phyloP scores from a whole-genome alignment of 2,113 vertebrate genomes.

The Lates calcarifer region DNA sequence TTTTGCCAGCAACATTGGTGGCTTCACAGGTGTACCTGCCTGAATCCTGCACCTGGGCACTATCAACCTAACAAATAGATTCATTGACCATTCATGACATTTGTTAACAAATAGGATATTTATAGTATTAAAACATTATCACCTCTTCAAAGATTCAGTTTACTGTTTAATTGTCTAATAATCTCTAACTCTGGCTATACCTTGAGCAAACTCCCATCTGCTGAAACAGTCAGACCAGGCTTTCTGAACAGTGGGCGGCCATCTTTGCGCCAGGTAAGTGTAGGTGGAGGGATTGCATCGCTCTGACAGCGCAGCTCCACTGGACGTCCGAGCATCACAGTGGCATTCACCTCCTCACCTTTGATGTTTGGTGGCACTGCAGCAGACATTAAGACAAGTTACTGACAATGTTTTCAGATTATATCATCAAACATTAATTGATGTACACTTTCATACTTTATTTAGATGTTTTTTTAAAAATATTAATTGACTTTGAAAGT shows the following conservation, averaged over 20 bases:
- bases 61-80: slow-evolving; percentile 85
- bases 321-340: slow-evolving; percentile 84
- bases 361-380: slow-evolving; percentile 95
- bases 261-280: slow-evolving; percentile 91
- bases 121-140: background rate
- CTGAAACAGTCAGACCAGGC: slow-evolving; percentile 87
- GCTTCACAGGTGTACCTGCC: slow-evolving; percentile 97
- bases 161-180: background rate
- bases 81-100: background rate
- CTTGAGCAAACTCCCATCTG: slow-evolving; percentile 89
- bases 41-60: slow-evolving; percentile 90
- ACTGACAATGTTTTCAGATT: slow-evolving; percentile 9
- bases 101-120: background rate
- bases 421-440: background rate
- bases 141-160: background rate
- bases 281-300: slow-evolving; percentile 89
- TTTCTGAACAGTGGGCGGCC: slow-evolving; percentile 89
- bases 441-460: background rate
- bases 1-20: slow-evolving; percentile 95
- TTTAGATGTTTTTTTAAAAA: background rate
- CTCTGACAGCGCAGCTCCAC: slow-evolving; percentile 91
- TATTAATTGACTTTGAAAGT: background rate
- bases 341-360: slow-evolving; percentile 95
- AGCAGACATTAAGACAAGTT: slow-evolving; percentile 25
- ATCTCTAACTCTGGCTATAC: slow-evolving; percentile 71